Percentiles rank a stretch among this genome's conserved stretches.
phyloP scores from a whole-genome alignment of 2,797 vertebrate species.

The Gallinago solitaria region DNA sequence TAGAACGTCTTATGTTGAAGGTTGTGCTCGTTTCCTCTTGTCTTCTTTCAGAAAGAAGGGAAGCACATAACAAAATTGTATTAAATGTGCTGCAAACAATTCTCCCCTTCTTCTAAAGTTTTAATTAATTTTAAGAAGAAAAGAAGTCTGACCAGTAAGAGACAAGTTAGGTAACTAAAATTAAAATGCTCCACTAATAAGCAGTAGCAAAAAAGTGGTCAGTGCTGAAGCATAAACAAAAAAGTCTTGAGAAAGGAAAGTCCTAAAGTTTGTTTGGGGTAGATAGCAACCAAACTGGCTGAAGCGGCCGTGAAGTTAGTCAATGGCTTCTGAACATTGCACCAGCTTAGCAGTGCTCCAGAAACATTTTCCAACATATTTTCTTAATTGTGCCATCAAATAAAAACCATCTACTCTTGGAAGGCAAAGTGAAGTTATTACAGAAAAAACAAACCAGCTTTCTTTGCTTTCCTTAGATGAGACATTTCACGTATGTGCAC shows the following conservation, averaged over 20 bases:
- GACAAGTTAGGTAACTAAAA: background rate
- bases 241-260: background rate
- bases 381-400: background rate
- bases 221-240: background rate
- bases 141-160: background rate
- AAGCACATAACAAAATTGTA: background rate
- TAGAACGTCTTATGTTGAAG: too few species aligned
- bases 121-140: background rate
- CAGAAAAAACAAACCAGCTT: background rate
- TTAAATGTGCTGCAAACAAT: background rate
- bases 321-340: background rate
- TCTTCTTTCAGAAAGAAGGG: background rate
- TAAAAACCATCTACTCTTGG: background rate
- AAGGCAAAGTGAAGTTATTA: background rate
- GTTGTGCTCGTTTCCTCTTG: background rate
- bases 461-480: background rate
- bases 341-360: fast-evolving
- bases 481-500: fast-evolving
- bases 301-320: background rate
- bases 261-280: background rate
- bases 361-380: background rate
- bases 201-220: background rate
- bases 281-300: background rate
- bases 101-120: background rate
- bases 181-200: background rate